Evolutionary conservation across 2,888 invertebrate genomes (phyloP), one percentile per base, ranked within the genome.

Genomic region (Nebria brevicollis): DNA sequence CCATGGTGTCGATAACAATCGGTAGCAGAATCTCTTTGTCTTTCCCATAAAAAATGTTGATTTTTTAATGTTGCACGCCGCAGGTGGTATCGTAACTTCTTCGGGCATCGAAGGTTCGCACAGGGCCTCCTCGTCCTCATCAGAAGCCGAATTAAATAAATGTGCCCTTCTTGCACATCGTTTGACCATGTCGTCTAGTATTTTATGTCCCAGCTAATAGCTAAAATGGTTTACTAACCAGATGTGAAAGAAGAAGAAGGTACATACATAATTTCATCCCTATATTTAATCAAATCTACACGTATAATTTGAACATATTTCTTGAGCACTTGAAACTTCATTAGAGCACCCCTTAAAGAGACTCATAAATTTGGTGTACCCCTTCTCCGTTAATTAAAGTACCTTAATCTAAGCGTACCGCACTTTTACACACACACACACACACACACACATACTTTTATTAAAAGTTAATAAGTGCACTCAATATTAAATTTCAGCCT

Each of bases 31-130:
- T 73, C 77, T 76, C 77, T 81, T 81, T 76, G 76, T 77, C 77
- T 81, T 81, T 54, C 81, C n/a, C 81, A 81, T 81, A 81, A 81
- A 81, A 81, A 81, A 76, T 81, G 72, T 76, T 77, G 81, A 81
- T 81, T 81, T 81, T 81, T 81, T 81, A 81, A 81, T 81, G 81
- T 81, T 76, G 65, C 81, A 11, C 81, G 34, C 81, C 72, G 77
- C 77, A 77, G 81, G 81, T 72, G 72, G 54, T 70, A 20, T 20
- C 68, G 15, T 68, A 11, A 54, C 8, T 11, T 54, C 54, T 54
- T 54, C 13, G 54, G 54, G 54, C 54, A 11, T 54, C 54, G 54
- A 54, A 34, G 54, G 54, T 54, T 54, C 54, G 54, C 54, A 54
- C 54, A 54, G 54, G 54, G 7, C 54, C 34, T 34, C 54, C 54